phyloP scores from a whole-genome alignment of 2,797 vertebrate genomes.

The Acropternis orthonyx region DNA sequence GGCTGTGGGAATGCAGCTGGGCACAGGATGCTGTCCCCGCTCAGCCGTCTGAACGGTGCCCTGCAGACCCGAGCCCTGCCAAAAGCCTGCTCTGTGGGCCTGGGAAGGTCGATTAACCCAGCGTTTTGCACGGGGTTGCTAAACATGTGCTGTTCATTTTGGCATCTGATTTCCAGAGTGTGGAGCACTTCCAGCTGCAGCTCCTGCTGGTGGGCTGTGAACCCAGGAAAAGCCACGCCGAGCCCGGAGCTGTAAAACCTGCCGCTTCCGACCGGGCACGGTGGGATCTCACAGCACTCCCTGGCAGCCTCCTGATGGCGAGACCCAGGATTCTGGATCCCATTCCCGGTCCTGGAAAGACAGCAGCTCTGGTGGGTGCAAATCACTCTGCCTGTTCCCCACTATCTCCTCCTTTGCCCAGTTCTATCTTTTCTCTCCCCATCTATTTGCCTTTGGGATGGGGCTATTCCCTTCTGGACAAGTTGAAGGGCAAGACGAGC shows the following conservation, averaged over 20 bases:
- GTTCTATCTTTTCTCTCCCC: neutral
- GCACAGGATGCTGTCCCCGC: accelerated
- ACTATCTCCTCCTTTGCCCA: neutral
- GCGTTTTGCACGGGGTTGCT: neutral
- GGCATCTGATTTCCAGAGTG: neutral
- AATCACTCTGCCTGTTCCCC: neutral
- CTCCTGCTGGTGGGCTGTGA: constrained; percentile 22
- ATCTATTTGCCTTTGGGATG: neutral
- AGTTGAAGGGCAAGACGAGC: neutral
- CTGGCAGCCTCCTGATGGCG: neutral
- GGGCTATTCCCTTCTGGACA: neutral
- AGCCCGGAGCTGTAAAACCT: constrained; percentile 24
- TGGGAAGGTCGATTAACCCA: neutral
- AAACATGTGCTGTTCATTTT: neutral
- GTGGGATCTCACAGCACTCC: neutral
- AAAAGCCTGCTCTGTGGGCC: neutral
- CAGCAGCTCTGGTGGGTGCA: neutral
- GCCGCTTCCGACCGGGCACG: accelerated
- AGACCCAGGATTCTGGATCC: neutral
- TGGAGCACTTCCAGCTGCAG: constrained; percentile 28
- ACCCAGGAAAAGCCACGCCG: neutral
- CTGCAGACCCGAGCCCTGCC: neutral
- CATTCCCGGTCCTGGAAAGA: neutral
- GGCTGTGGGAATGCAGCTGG: neutral
- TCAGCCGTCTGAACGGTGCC: neutral